Conservation (phyloP, 1,140 invertebrate species). For the Drosophila ercepeae region DNA sequence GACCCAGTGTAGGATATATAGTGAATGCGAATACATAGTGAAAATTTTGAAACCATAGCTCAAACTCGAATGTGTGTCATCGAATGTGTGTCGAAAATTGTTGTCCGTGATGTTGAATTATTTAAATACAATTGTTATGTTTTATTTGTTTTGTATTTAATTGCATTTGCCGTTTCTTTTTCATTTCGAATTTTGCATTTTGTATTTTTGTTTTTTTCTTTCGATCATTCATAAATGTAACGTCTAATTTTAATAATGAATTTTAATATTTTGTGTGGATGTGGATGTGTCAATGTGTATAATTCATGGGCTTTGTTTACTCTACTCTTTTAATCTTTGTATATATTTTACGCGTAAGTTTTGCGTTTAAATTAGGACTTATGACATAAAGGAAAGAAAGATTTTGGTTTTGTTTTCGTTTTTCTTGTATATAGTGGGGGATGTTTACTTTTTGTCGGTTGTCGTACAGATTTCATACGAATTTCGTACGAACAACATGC, state of each 20-base stretch:
- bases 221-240: constrained; percentile 82
- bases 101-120: constrained; percentile 36
- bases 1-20: too few relatives aligned
- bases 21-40: too few relatives aligned
- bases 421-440: constrained; percentile 73
- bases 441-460: constrained; percentile 66
- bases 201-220: constrained; percentile 62
- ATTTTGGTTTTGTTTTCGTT: constrained; percentile 57
- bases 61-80: constrained; percentile 56
- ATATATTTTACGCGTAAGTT: constrained; percentile 35
- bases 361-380: constrained; percentile 70
- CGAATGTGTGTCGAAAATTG: constrained; percentile 10
- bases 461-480: constrained; percentile 49
- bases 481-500: constrained; percentile 49
- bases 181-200: constrained; percentile 46
- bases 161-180: constrained; percentile 73
- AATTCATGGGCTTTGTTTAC: constrained; percentile 48
- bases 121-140: constrained; percentile 59
- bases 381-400: constrained; percentile 76
- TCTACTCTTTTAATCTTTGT: constrained; percentile 34
- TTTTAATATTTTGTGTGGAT: constrained; percentile 60
- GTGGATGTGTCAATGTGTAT: constrained; percentile 46
- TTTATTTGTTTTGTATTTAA: constrained; percentile 77
- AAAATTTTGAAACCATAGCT: constrained; percentile 69
- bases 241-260: constrained; percentile 80